These are phyloP conservation scores for Telmatherina bonti DNA, from an alignment of 2,797 vertebrate species.

Conservation along the genomic window DNA sequence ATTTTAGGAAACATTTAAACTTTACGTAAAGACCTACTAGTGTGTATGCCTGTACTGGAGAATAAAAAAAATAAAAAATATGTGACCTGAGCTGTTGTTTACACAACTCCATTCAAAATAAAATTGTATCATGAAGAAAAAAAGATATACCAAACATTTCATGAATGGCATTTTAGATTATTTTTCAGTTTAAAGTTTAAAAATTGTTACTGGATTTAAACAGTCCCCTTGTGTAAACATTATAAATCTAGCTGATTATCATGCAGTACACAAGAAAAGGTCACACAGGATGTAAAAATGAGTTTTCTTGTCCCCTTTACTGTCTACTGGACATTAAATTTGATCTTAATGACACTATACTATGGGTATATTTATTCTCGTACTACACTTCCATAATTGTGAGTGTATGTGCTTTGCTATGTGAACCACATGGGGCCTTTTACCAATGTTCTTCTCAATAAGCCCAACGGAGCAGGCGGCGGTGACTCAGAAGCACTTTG, in stretches of 20 bases:
- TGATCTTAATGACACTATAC: constrained; percentile 26
- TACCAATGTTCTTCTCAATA: constrained; percentile 57
- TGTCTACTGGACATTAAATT: neutral
- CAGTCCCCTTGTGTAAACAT: neutral
- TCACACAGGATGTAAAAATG: neutral
- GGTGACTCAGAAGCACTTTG: constrained; percentile 64
- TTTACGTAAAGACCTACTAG: too few relatives aligned
- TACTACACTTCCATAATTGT: constrained; percentile 23
- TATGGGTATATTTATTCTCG: constrained; percentile 21
- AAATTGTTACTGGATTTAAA: neutral
- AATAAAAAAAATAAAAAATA: too few relatives aligned
- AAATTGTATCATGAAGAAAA: neutral
- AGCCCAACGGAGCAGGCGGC: constrained; percentile 46
- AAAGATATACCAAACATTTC: neutral
- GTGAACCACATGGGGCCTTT: constrained; percentile 66
- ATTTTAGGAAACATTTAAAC: too few relatives aligned
- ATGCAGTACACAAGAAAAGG: neutral
- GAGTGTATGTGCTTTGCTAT: constrained; percentile 26
- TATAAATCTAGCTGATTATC: neutral
- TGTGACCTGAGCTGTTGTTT: too few relatives aligned
- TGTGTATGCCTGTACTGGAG: too few relatives aligned
- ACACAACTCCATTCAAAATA: neutral
- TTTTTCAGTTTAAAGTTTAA: neutral
- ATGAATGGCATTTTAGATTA: neutral
- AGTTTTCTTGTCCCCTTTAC: neutral